These are phyloP conservation scores for Sarcophaga carnaria DNA, from an alignment of 2,888 invertebrate species.

Conservation along the genomic window DNA sequence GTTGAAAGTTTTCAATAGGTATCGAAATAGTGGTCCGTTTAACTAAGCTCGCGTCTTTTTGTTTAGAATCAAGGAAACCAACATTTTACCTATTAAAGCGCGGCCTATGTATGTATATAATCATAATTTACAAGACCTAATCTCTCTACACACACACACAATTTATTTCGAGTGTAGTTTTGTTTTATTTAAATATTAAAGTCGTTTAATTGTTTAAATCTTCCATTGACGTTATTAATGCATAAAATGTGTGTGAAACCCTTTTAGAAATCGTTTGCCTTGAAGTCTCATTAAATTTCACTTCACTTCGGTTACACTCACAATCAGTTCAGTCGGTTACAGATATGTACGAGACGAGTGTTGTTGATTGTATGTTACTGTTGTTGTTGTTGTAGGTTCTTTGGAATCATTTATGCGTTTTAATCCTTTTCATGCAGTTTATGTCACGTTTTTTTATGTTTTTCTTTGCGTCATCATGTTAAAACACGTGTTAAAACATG, in stretches of 20 bases:
- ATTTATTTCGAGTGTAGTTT: neutral
- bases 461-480: constrained; percentile 34
- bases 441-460: constrained; percentile 63
- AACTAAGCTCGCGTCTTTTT: too few species aligned
- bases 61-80: too few species aligned
- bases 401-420: constrained; percentile 47
- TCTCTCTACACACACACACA: neutral
- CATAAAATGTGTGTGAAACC: neutral
- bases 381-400: constrained; percentile 18
- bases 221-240: neutral
- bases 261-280: neutral
- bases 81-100: too few species aligned
- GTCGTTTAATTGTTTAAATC: neutral
- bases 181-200: neutral
- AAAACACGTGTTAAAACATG: constrained; percentile 66
- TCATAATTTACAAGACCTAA: too few species aligned
- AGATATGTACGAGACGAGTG: neutral
- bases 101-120: too few species aligned
- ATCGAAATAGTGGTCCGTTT: too few species aligned
- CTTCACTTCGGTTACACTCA: constrained; percentile 1
- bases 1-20: too few species aligned
- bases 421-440: constrained; percentile 63
- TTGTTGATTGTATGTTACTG: neutral
- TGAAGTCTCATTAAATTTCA: constrained; percentile 51
- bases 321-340: constrained; percentile 1